Percentiles rank a stretch among this genome's conserved stretches.
Conservation (phyloP, 2,888 invertebrate species). For the Leptogaster cylindrica region DNA sequence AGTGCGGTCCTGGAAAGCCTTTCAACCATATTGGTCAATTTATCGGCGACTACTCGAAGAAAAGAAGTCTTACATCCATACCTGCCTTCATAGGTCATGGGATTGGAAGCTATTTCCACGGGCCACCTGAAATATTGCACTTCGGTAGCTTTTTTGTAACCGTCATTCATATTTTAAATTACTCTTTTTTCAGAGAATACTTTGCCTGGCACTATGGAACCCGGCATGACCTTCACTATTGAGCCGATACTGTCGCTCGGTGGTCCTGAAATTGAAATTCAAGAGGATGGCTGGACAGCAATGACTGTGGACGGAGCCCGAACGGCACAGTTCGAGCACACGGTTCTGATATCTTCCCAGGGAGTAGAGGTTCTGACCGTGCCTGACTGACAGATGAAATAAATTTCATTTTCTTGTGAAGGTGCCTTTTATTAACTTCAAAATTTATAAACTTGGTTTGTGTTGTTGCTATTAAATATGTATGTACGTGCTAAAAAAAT, state of each 20-base stretch:
- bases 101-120: constrained; percentile 91
- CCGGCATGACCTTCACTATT: constrained; percentile 95
- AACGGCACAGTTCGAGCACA: constrained; percentile 92
- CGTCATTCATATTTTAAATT: not conserved
- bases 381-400: constrained; percentile 47
- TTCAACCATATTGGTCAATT: constrained; percentile 70
- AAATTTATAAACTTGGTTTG: too few relatives aligned
- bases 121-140: constrained; percentile 88
- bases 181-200: constrained; percentile 65
- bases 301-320: constrained; percentile 81
- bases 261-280: constrained; percentile 68
- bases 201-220: constrained; percentile 73
- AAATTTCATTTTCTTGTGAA: not conserved
- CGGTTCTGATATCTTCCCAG: constrained; percentile 79
- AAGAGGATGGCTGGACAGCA: constrained; percentile 93
- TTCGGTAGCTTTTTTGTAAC: constrained; percentile 70
- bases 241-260: constrained; percentile 89
- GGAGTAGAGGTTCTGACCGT: constrained; percentile 82
- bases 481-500: too few relatives aligned
- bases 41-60: constrained; percentile 70
- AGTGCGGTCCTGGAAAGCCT: constrained; percentile 68
- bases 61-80: constrained; percentile 71
- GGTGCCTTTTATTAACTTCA: not conserved
- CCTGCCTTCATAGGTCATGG: constrained; percentile 91
- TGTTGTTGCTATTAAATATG: too few relatives aligned